These are phyloP conservation scores for Ephialtes manifestator DNA, from an alignment of 2,888 invertebrate genomes.

Conservation along the genomic window DNA sequence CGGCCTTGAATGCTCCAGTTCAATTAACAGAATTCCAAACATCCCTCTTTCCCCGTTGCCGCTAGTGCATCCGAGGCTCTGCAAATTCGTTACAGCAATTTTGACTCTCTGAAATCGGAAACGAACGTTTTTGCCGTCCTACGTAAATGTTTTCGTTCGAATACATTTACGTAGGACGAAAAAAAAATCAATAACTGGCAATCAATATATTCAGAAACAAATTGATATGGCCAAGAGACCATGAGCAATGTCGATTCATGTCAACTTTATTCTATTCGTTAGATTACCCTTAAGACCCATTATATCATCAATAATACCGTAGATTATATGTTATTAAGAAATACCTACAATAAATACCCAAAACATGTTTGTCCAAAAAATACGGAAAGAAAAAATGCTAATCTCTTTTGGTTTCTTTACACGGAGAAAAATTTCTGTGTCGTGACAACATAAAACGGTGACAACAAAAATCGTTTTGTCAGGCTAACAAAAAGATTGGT, in stretches of 20 bases:
- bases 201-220: not conserved
- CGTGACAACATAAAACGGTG: too few species aligned
- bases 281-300: not conserved
- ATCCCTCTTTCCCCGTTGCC: not conserved
- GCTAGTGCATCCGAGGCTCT: not conserved
- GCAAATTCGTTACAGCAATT: slow-evolving; percentile 14
- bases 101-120: not conserved
- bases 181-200: not conserved
- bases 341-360: too few species aligned
- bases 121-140: too few species aligned
- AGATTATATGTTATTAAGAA: too few species aligned
- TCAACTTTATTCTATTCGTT: not conserved
- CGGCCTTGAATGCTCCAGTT: slow-evolving; percentile 69
- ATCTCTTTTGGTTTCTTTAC: too few species aligned
- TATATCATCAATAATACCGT: not conserved
- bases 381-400: too few species aligned
- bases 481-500: too few species aligned
- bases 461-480: too few species aligned
- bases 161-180: not conserved
- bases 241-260: not conserved
- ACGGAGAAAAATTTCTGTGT: too few species aligned
- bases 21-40: slow-evolving; percentile 78
- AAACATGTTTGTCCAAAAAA: too few species aligned
- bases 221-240: not conserved
- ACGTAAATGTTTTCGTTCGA: slow-evolving; percentile 1